Percentiles rank a stretch among this genome's conserved stretches.
Evolutionary conservation across 1,140 invertebrate genomes (phyloP).

Genomic region (Ceratitis capitata): DNA sequence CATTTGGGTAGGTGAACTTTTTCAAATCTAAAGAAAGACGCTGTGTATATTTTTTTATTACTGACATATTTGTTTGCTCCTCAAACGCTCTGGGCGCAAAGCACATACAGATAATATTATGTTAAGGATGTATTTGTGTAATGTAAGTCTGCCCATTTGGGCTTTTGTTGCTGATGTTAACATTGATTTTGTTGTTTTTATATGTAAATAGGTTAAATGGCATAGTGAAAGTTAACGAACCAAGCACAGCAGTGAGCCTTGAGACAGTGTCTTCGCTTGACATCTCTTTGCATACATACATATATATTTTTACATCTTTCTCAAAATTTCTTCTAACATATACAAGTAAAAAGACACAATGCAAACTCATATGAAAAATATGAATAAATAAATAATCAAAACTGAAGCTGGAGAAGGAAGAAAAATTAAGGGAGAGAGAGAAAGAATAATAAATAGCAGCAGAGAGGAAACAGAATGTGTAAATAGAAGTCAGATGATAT

Average conservation of each 20-base stretch:
- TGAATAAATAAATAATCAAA: background rate
- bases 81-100: too few species aligned
- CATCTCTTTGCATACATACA: background rate
- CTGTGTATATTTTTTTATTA: too few species aligned
- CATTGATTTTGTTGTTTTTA: background rate
- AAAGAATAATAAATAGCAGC: background rate
- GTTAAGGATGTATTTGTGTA: background rate
- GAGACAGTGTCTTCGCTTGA: background rate
- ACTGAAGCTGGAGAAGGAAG: background rate
- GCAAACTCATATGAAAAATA: background rate
- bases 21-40: too few species aligned
- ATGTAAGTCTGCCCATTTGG: background rate
- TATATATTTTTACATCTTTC: background rate
- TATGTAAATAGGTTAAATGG: background rate
- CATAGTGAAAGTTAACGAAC: background rate
- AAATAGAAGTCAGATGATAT: background rate
- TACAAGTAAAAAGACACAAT: background rate
- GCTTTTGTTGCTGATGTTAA: background rate
- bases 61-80: background rate
- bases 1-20: too few species aligned
- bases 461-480: background rate
- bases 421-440: background rate
- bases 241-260: background rate
- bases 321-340: background rate
- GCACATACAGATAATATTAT: background rate